Percentiles rank a stretch among this genome's conserved stretches.
phyloP scores from a whole-genome alignment of 2,797 vertebrate genomes.

The Enteromius mattozi region DNA sequence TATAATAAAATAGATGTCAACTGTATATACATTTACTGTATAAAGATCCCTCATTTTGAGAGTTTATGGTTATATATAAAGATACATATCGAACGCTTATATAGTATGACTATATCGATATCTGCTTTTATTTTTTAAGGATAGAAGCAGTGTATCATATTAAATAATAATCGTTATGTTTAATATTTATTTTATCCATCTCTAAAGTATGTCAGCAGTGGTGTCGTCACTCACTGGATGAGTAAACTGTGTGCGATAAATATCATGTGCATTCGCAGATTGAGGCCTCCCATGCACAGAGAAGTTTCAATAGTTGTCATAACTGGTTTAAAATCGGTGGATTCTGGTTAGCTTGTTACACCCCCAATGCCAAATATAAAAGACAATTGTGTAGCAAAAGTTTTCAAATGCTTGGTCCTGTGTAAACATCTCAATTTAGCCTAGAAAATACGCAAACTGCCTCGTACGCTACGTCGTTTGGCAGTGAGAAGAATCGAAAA shows the following conservation, averaged over 20 bases:
- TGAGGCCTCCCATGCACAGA: conserved; percentile 77
- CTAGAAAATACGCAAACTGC: conserved; percentile 36
- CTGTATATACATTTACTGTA: conserved; percentile 73
- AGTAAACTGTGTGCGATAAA: conserved; percentile 71
- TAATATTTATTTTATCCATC: conserved; percentile 64
- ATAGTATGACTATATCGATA: conserved; percentile 75
- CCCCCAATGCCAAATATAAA: conserved; percentile 62
- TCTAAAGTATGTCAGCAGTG: conserved; percentile 39
- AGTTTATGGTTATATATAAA: conserved; percentile 79
- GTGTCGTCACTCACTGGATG: conserved; percentile 74
- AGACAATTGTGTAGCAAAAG: conserved; percentile 69
- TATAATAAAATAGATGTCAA: conserved; percentile 78
- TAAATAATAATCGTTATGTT: conserved; percentile 70
- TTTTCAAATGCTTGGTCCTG: conserved; percentile 66
- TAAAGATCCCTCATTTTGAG: conserved; percentile 73
- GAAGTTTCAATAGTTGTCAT: conserved; percentile 69
- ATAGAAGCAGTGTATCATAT: conserved; percentile 70
- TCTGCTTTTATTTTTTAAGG: conserved; percentile 53
- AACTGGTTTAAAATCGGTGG: conserved; percentile 71
- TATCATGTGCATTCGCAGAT: conserved; percentile 57
- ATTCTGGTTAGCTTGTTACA: conserved; percentile 58
- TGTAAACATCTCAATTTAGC: conserved; percentile 67
- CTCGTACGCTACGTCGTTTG: conserved; percentile 30
- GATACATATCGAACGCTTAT: conserved; percentile 72
- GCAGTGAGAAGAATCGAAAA: conserved; percentile 70